Evolutionary conservation across 1,140 invertebrate genomes (phyloP).

Genomic region (Triops cancriformis): DNA sequence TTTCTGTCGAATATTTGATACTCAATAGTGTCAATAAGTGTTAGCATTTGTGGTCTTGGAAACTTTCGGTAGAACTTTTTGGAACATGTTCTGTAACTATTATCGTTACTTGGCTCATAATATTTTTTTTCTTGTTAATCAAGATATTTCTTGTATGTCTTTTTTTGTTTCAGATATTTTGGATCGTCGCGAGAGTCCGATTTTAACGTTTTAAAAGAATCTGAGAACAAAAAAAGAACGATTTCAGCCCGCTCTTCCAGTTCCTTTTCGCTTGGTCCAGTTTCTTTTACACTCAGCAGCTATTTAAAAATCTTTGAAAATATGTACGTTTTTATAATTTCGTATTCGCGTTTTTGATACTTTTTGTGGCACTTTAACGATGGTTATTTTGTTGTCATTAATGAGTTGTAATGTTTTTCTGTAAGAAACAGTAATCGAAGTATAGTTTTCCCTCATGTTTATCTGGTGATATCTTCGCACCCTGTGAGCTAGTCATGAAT

Average conservation of each 20-base stretch:
- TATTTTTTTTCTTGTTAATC: conserved; percentile 26
- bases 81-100: no score
- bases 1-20: no score
- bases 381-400: conserved; percentile 22
- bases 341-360: neutral
- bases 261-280: neutral
- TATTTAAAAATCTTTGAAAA: neutral
- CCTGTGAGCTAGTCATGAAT: neutral
- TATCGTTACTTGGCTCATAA: neutral
- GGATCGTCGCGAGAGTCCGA: conserved; percentile 75
- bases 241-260: neutral
- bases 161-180: conserved; percentile 59
- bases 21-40: no score
- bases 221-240: neutral
- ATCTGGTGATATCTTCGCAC: neutral
- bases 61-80: no score
- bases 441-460: neutral
- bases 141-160: no score
- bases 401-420: neutral
- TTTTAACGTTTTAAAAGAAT: conserved; percentile 66
- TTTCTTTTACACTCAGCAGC: neutral
- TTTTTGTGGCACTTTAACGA: neutral
- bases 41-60: no score
- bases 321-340: neutral
- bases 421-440: no score